A percentile compares a stretch with the other conserved stretches of the same genome.
Conservation (phyloP, 2,888 invertebrate species). For the Mythimna loreyi region DNA sequence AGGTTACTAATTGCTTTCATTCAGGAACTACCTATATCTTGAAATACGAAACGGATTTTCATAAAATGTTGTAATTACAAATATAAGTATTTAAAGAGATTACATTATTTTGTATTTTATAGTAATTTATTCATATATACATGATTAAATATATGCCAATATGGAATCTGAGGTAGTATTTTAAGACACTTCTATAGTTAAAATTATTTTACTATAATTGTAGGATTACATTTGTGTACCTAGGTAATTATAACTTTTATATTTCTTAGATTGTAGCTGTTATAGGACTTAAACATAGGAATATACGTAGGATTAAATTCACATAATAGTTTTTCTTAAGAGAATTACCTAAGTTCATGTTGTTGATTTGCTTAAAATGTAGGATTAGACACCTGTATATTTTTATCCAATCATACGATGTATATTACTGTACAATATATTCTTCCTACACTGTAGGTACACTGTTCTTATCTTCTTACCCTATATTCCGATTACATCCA, state of each 20-base stretch:
- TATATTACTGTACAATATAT: too few relatives aligned
- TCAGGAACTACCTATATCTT: background rate
- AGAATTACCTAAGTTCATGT: background rate
- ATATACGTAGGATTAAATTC: background rate
- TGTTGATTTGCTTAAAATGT: background rate
- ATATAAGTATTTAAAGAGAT: too few relatives aligned
- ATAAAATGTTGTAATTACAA: too few relatives aligned
- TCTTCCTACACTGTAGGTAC: too few relatives aligned
- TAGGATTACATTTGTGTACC: background rate
- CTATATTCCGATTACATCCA: too few relatives aligned
- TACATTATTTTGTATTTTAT: background rate
- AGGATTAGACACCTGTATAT: background rate
- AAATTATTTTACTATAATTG: background rate
- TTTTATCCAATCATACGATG: too few relatives aligned
- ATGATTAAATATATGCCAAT: constrained; percentile 1
- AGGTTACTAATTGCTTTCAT: too few relatives aligned
- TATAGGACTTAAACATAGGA: background rate
- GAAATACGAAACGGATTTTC: background rate
- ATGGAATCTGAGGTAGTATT: constrained; percentile 29
- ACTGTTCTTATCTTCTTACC: too few relatives aligned
- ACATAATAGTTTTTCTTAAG: background rate
- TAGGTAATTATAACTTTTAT: background rate
- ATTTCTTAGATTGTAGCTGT: background rate
- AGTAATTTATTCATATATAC: background rate
- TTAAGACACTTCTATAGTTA: constrained; percentile 23